Conservation (phyloP, 2,888 invertebrate genomes). For the Cistogaster globosa region DNA sequence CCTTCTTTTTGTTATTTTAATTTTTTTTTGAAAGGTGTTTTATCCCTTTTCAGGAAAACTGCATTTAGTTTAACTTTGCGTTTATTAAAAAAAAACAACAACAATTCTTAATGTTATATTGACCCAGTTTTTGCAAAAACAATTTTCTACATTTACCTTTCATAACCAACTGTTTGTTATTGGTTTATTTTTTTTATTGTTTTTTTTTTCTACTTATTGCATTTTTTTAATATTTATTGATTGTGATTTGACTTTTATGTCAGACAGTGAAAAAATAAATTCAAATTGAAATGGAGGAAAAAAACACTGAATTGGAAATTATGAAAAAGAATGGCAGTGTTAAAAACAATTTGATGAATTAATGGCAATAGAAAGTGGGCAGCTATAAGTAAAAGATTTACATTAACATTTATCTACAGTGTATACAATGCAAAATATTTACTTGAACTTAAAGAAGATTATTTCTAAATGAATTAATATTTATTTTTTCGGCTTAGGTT, state of each 20-base stretch:
- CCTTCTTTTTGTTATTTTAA: too few relatives aligned
- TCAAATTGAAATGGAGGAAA: not conserved
- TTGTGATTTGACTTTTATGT: slow-evolving; percentile 54
- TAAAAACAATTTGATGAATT: too few relatives aligned
- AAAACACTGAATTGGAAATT: slow-evolving; percentile 15
- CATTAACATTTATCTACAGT: not conserved
- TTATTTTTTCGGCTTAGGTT: too few relatives aligned
- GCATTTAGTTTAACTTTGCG: slow-evolving; percentile 39
- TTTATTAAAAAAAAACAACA: slow-evolving; percentile 63
- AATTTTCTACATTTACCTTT: slow-evolving; percentile 60
- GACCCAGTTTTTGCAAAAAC: slow-evolving; percentile 60
- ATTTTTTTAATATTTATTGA: slow-evolving; percentile 39
- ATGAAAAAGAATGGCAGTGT: not conserved
- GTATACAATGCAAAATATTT: too few relatives aligned
- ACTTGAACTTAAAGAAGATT: too few relatives aligned
- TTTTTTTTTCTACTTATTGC: slow-evolving; percentile 1
- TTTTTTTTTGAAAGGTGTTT: slow-evolving; percentile 18
- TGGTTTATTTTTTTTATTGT: slow-evolving; percentile 24
- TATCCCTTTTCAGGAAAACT: slow-evolving; percentile 7
- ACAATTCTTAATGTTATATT: slow-evolving; percentile 61
- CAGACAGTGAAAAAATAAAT: slow-evolving; percentile 44
- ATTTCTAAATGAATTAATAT: too few relatives aligned
- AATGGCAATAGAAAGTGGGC: slow-evolving; percentile 35
- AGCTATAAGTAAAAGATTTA: slow-evolving; percentile 1
- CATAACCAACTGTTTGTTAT: slow-evolving; percentile 58